These are phyloP conservation scores for Rhincodon typus DNA, from an alignment of 2,797 vertebrate species.

Conservation along the genomic window DNA sequence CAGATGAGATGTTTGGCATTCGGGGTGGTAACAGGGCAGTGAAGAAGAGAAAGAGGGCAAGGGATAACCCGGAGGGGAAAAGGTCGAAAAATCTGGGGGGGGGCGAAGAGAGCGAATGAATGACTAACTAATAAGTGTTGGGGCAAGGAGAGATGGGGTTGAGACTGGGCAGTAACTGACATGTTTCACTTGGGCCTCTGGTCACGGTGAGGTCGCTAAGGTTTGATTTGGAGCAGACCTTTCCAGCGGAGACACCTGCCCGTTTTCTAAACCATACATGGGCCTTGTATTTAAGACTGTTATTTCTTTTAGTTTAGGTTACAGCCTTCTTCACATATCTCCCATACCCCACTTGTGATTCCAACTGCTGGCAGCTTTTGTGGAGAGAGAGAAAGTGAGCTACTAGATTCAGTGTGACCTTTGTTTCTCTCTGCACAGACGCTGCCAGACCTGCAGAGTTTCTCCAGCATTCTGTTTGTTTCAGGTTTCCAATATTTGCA, in stretches of 20 bases:
- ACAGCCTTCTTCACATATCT: background rate
- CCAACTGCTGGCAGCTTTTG: background rate
- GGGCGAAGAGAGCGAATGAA: background rate
- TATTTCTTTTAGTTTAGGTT: background rate
- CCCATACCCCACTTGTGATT: background rate
- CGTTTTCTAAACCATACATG: too few relatives aligned
- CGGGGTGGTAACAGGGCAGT: background rate
- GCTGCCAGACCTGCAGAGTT: background rate
- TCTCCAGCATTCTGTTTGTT: background rate
- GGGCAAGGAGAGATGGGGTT: too few relatives aligned
- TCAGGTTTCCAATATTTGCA: background rate
- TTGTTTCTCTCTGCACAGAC: background rate
- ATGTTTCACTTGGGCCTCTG: too few relatives aligned
- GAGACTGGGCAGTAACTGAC: too few relatives aligned
- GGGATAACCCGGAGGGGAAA: background rate
- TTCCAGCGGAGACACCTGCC: too few relatives aligned
- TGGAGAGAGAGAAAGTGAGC: too few relatives aligned
- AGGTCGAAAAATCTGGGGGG: too few relatives aligned
- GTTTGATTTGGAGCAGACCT: too few relatives aligned
- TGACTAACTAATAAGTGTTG: too few relatives aligned
- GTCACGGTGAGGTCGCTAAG: too few relatives aligned
- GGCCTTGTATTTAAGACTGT: background rate
- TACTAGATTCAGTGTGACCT: too few relatives aligned
- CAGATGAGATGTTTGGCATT: background rate
- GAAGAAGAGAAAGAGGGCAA: too few relatives aligned